Evolutionary conservation across 2,888 invertebrate species (phyloP).

Genomic region (Gari tellinella): DNA sequence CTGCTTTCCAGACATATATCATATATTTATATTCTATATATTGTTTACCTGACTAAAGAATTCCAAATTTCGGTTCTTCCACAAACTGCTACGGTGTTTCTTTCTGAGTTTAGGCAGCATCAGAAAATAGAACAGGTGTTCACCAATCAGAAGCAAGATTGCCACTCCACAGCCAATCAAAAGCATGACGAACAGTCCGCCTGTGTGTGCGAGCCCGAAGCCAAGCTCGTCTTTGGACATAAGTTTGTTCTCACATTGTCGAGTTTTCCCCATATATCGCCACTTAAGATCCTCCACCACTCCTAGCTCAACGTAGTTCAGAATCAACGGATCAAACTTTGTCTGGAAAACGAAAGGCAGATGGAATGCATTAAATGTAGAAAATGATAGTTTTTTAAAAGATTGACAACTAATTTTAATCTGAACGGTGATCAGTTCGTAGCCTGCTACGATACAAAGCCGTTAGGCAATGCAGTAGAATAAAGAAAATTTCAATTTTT

Average conservation of each 20-base stretch:
- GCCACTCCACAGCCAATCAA: constrained; percentile 76
- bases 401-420: no score
- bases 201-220: constrained; percentile 75
- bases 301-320: constrained; percentile 87
- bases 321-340: constrained; percentile 93
- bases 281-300: constrained; percentile 76
- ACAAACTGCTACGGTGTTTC: constrained; percentile 93
- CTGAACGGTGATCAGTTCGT: no score
- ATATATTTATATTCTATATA: no score
- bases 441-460: no score
- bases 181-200: constrained; percentile 78
- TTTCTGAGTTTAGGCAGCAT: constrained; percentile 93
- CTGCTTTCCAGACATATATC: no score
- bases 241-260: constrained; percentile 85
- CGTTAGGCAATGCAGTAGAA: no score
- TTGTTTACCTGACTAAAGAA: constrained; percentile 97
- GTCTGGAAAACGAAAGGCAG: no score
- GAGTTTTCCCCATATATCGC: constrained; percentile 71
- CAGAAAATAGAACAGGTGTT: constrained; percentile 95
- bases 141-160: constrained; percentile 90
- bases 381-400: no score
- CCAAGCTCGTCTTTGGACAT: constrained; percentile 69
- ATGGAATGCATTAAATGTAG: no score
- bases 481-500: no score
- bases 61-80: constrained; percentile 96